These are phyloP conservation scores for Pelagia noctiluca DNA, from an alignment of 30 jellyfish, hydroid and myxozoan genomes.

Conservation along the genomic window DNA sequence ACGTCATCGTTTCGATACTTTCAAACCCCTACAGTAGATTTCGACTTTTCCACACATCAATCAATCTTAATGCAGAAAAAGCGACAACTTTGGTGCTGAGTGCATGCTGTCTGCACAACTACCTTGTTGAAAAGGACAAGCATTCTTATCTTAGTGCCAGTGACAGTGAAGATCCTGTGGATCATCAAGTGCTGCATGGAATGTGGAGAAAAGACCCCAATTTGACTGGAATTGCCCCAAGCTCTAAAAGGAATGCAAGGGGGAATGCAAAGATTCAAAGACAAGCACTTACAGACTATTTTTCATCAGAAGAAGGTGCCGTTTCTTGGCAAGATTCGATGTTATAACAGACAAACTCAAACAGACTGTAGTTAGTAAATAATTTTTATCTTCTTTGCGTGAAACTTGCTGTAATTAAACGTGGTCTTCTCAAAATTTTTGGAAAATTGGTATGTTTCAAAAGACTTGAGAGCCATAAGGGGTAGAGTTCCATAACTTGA, in stretches of 20 bases:
- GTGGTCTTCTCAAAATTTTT: too few relatives aligned
- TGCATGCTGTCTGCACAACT: constrained; percentile 18
- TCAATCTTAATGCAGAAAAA: background rate
- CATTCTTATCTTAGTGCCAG: background rate
- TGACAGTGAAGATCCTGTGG: constrained; percentile 12
- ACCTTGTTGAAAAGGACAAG: constrained; percentile 1
- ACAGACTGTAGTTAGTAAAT: too few relatives aligned
- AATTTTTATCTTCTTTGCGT: too few relatives aligned
- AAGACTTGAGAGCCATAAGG: too few relatives aligned
- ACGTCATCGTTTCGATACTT: too few relatives aligned
- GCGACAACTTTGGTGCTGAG: background rate
- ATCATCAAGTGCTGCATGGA: too few relatives aligned
- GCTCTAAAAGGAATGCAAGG: background rate
- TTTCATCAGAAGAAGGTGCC: background rate
- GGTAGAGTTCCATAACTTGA: too few relatives aligned
- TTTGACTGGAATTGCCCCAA: background rate
- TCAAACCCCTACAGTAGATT: too few relatives aligned
- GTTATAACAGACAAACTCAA: too few relatives aligned
- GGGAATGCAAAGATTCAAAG: background rate
- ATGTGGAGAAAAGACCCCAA: too few relatives aligned
- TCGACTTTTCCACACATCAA: background rate
- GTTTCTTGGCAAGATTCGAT: constrained; percentile 17
- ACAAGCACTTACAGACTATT: background rate
- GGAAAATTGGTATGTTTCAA: too few relatives aligned
- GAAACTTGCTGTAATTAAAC: too few relatives aligned